Conservation (phyloP, 2,888 invertebrate species). For the Hipparchia semele region DNA sequence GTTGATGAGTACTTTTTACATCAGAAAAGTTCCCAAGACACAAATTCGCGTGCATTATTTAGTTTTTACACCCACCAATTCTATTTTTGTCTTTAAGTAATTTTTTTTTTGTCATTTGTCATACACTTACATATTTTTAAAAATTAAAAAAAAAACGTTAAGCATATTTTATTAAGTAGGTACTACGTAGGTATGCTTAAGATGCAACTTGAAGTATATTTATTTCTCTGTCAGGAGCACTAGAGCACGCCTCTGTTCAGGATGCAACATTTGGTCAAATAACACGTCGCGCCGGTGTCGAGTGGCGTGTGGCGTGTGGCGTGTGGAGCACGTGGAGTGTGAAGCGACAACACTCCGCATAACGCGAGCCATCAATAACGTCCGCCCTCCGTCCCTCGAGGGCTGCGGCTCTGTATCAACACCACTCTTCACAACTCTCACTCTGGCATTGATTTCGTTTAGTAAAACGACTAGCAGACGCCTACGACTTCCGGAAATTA, state of each 20-base stretch:
- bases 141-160: no score
- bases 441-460: not conserved
- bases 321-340: not conserved
- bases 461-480: no score
- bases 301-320: not conserved
- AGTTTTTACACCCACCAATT: no score
- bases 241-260: constrained; percentile 4
- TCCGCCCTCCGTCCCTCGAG: constrained; percentile 17
- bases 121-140: no score
- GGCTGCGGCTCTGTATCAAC: constrained; percentile 5
- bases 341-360: constrained; percentile 23
- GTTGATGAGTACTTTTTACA: no score
- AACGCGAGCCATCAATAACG: constrained; percentile 31
- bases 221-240: not conserved
- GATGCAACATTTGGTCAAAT: constrained; percentile 12
- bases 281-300: not conserved
- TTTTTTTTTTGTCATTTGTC: no score
- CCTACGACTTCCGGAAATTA: no score
- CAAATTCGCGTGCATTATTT: no score
- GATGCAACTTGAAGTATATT: not conserved
- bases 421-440: constrained; percentile 9
- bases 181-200: not conserved
- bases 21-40: no score
- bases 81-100: no score
- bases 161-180: not conserved